Evolutionary conservation across 2,797 vertebrate genomes (phyloP), one percentile per base, ranked within the genome.

Genomic region (Etheostoma perlongum): DNA sequence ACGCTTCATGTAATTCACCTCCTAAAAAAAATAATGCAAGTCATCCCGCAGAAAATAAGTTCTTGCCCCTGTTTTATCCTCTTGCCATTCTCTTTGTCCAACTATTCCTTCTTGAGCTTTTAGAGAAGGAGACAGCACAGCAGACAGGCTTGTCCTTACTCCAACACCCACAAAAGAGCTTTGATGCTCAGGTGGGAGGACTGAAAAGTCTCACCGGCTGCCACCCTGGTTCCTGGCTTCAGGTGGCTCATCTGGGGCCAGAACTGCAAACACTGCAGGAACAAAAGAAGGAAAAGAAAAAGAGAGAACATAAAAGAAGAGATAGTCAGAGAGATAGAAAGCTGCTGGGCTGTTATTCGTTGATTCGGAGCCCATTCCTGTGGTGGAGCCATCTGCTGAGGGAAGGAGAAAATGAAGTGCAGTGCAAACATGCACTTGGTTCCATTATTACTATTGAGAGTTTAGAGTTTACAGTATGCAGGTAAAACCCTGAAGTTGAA

Each of bases 371-470:
- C 89, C 85, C 85, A 55, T 72, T 84, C 90, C 90, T 84, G 88
- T 71, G 78, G 92, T 88, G 86, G 84, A 88, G 85, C 91, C 90
- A 91, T 92, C 91, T 93, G 92, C 87, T 74, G 88, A 87, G 69
- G 64, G 74, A 84, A 60, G 58, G 53, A 58, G 58, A 63, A 76
- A 81, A 12, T 40, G 77, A 52, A 67, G 51, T 12, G 61, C 58
- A 54, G 79, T 25, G 67, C 67, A 81, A 76, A 84, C 68, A 68
- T 27, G 63, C 67, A n/a, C 68, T 47, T 19, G 33, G 12, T 51
- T 78, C 49, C 68, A 59, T 54, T 40, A 21, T 40, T 59, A 23
- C 40, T 61, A 58, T 1, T 60, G 63, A 60, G 33, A n/a, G 59
- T 62, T 48, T 44, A 18, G 42, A 67, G 57, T 18, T 11, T 46